Percentiles rank a stretch among this genome's conserved stretches.
phyloP scores from a whole-genome alignment of 2,888 invertebrate species.

The Euzophera pinguis region DNA sequence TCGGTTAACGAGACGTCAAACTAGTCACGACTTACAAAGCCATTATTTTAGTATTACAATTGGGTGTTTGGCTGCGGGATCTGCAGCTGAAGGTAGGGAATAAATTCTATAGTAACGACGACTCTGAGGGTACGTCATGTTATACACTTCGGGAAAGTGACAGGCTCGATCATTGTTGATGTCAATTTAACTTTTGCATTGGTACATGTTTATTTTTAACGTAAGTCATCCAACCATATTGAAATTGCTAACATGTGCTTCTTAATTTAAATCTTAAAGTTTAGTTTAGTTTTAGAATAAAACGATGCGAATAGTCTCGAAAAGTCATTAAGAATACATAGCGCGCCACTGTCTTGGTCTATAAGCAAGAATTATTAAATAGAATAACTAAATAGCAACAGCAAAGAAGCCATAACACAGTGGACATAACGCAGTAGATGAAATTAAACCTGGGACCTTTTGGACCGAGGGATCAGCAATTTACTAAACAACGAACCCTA shows the following conservation, averaged over 20 bases:
- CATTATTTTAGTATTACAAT: background rate
- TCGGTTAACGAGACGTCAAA: background rate
- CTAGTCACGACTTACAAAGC: background rate
- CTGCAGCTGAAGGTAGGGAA: background rate
- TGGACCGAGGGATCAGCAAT: conserved; percentile 25
- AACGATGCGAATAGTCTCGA: too few relatives aligned
- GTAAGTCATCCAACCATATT: too few relatives aligned
- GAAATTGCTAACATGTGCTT: too few relatives aligned
- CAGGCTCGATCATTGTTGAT: background rate
- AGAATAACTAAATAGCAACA: background rate
- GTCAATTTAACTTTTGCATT: background rate
- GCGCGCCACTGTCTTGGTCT: background rate
- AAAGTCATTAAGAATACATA: conserved; percentile 4
- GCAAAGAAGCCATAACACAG: background rate
- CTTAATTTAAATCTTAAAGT: too few relatives aligned
- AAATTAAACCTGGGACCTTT: conserved; percentile 26
- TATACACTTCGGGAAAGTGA: background rate
- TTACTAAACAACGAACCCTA: conserved; percentile 25
- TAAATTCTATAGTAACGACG: background rate
- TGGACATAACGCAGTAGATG: conserved; percentile 11
- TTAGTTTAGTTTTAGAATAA: too few relatives aligned
- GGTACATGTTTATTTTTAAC: too few relatives aligned
- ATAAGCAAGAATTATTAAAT: conserved; percentile 4
- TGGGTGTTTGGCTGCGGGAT: background rate
- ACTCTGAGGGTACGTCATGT: background rate